A percentile compares a stretch with the other conserved stretches of the same genome.
phyloP scores from a whole-genome alignment of 2,888 invertebrate species.

The Tenthredo livida region DNA sequence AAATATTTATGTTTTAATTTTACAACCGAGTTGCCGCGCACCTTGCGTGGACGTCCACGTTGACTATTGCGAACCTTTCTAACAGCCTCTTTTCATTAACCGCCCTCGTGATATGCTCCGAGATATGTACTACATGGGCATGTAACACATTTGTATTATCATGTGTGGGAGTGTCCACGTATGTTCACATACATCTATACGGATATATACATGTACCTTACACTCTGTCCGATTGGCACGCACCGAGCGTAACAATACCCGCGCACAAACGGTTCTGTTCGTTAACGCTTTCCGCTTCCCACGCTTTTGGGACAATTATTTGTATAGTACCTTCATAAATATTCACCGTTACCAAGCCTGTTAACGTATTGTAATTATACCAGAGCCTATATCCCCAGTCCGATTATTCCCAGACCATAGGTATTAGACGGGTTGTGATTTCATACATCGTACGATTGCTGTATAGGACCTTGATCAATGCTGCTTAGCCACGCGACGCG shows the following conservation, averaged over 20 bases:
- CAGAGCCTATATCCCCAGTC: neutral
- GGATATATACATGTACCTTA: neutral
- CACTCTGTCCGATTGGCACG: slow-evolving; percentile 33
- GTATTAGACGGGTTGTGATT: slow-evolving; percentile 4
- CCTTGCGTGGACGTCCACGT: neutral
- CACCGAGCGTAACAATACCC: slow-evolving; percentile 8
- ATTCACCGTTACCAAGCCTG: slow-evolving; percentile 26
- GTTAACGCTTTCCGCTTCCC: slow-evolving; percentile 41
- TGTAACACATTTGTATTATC: neutral
- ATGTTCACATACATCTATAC: neutral
- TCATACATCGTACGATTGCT: neutral
- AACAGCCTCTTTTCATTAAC: slow-evolving; percentile 10
- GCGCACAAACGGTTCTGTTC: slow-evolving; percentile 20
- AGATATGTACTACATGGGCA: neutral
- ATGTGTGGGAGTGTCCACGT: neutral
- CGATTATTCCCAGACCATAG: neutral
- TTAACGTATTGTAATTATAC: slow-evolving; percentile 35
- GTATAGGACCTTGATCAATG: neutral
- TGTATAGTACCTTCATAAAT: slow-evolving; percentile 29
- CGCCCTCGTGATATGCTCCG: neutral
- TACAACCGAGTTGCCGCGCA: slow-evolving; percentile 25
- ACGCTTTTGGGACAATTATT: slow-evolving; percentile 29
- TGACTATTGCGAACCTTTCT: neutral
- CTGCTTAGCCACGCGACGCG: neutral
- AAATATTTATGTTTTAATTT: slow-evolving; percentile 30